Base-by-base conservation (phyloP, 2,888 invertebrate species). In the Epicampocera succincta region DNA sequence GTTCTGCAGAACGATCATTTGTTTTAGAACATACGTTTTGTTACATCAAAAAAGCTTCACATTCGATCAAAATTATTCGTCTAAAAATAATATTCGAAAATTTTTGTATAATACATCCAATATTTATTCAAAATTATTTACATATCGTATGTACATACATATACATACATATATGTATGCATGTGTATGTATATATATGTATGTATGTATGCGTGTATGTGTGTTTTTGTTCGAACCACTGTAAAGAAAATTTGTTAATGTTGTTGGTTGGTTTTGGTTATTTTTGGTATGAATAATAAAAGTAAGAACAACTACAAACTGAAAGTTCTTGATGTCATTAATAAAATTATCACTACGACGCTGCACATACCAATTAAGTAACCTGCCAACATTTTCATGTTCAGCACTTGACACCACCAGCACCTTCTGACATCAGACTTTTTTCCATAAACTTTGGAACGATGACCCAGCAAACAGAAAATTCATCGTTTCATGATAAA, bases 341-440 rank as follows among this genome's bases (percentile, higher is more conserved):
- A 90, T 90, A 90, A 90, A 90, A 89, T 90, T 90, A 90, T 89
- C 89, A 89, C 88, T 86, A 87, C 85, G 85, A 87, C 84, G 85
- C 86, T 85, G 86, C 87, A 87, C 86, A 87, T 88, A 89, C 88
- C 88, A 90, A 90, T 90, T 90, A 90, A 90, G 88, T 86, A 88
- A 90, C 86, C 90, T 90, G 89, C 90, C 90, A 90, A 86, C 86
- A 84, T 85, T 85, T 50, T 50, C 42, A 12, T 58, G 40, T 86
- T 84, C 84, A 87, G 87, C 87, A 88, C 87, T 87, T 87, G 87
- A 88, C 87, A 78, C 76, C 84, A 80, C 69, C 82, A 73, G 66
- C 84, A 78, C 58, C 79, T 74, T 50, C 63, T 29, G 50, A 56
- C 46, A 46, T 46, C 19, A 19, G 60, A 46, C 29, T 48, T 60